A percentile compares a stretch with the other conserved stretches of the same genome.
Conservation (phyloP, 2,113 vertebrate species). For the Ia io region DNA sequence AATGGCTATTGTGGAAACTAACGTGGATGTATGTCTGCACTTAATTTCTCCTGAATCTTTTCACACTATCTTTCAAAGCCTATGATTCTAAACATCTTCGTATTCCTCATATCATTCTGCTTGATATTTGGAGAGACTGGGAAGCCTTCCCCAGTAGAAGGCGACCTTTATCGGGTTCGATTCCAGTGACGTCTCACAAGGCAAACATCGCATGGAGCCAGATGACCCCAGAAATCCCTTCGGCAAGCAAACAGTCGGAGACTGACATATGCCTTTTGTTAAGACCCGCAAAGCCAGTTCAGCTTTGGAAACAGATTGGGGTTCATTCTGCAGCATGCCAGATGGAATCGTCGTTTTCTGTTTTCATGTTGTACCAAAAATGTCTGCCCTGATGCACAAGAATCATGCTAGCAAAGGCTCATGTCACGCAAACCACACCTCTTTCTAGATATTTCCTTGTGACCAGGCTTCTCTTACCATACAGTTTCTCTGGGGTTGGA, state of each 20-base stretch:
- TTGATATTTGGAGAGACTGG: not conserved
- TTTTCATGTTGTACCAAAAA: not conserved
- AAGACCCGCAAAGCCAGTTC: not conserved
- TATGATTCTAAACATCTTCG: not conserved
- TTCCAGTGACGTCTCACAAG: not conserved
- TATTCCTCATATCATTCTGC: not conserved
- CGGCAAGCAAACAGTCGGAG: not conserved
- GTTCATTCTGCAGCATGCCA: not conserved
- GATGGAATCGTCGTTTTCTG: not conserved
- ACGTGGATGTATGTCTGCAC: not conserved
- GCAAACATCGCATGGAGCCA: not conserved
- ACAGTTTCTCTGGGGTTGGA: not conserved
- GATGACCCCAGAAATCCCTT: not conserved
- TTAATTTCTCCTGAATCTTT: not conserved
- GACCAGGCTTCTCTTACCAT: not conserved
- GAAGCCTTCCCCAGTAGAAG: not conserved
- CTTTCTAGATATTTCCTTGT: not conserved
- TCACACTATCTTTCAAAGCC: not conserved
- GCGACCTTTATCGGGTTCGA: not conserved
- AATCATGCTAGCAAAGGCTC: not conserved
- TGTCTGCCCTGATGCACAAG: not conserved
- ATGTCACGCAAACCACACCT: not conserved
- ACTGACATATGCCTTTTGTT: slow-evolving; percentile 9
- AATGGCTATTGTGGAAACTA: not conserved
- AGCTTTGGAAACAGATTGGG: not conserved